These are phyloP conservation scores for Callospermophilus lateralis DNA, from an alignment of 2,113 vertebrate species.

Conservation along the genomic window DNA sequence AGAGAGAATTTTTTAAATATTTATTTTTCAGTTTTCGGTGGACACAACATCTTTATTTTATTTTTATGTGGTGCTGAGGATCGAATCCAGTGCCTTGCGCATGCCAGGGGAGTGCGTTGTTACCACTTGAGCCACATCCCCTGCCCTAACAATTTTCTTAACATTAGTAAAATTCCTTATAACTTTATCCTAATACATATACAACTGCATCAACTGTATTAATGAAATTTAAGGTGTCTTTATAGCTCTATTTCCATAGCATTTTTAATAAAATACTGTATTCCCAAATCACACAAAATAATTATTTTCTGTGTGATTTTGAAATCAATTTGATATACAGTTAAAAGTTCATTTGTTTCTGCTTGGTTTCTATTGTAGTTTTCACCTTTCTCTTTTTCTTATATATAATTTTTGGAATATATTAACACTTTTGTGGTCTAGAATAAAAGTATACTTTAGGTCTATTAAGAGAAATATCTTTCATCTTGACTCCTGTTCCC, in stretches of 20 bases:
- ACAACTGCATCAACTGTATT: not conserved
- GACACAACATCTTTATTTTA: too few relatives aligned
- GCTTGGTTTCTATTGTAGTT: conserved; percentile 9
- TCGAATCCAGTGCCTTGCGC: too few relatives aligned
- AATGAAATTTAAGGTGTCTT: not conserved
- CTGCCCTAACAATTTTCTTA: not conserved
- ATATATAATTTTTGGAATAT: not conserved
- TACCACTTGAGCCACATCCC: too few relatives aligned
- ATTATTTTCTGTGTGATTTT: not conserved
- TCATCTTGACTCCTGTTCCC: not conserved
- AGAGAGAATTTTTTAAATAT: too few relatives aligned
- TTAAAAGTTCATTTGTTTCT: conserved; percentile 15
- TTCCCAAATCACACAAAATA: not conserved
- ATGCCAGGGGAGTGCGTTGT: too few relatives aligned
- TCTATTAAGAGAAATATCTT: not conserved
- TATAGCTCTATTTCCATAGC: not conserved
- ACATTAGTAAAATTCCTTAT: conserved; percentile 21
- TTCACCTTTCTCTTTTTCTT: not conserved
- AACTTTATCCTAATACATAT: not conserved
- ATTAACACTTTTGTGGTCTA: not conserved
- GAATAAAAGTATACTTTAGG: not conserved
- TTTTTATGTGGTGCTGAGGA: too few relatives aligned
- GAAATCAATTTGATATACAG: not conserved
- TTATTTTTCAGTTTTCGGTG: too few relatives aligned
- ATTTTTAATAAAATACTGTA: not conserved